Evolutionary conservation across 2,797 vertebrate species (phyloP).

Genomic region (Schizopygopsis malacanthus): DNA sequence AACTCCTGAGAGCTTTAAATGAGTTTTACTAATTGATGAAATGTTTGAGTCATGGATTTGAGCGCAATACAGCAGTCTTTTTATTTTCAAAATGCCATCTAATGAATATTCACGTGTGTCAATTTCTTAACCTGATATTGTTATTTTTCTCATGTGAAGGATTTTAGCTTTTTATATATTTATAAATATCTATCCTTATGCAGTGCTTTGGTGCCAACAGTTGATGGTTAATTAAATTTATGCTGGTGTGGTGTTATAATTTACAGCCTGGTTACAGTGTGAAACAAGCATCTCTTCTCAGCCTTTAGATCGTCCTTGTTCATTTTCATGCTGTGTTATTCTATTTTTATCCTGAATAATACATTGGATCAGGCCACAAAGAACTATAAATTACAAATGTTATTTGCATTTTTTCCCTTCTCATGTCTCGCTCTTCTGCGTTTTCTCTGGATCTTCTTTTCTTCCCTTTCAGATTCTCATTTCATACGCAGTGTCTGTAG

Average conservation of each 20-base stretch:
- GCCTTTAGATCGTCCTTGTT: constrained; percentile 65
- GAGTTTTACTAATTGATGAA: constrained; percentile 68
- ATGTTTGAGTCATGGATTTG: constrained; percentile 70
- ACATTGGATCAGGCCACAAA: constrained; percentile 10
- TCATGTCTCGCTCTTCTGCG: neutral
- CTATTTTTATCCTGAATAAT: constrained; percentile 15
- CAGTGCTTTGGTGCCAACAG: neutral
- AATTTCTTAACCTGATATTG: constrained; percentile 24
- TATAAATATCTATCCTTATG: neutral
- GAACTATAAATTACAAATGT: neutral
- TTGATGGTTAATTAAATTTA: constrained; percentile 15
- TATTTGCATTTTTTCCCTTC: neutral
- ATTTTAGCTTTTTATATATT: constrained; percentile 9
- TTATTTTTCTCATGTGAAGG: neutral
- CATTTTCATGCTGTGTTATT: constrained; percentile 43
- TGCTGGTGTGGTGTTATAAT: constrained; percentile 14
- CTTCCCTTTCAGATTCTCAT: neutral
- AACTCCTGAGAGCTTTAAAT: constrained; percentile 61
- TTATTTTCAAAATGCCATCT: constrained; percentile 67
- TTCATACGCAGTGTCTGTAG: neutral
- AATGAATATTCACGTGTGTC: constrained; percentile 74
- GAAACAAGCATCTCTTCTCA: constrained; percentile 6
- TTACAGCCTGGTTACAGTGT: constrained; percentile 17
- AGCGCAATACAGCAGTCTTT: constrained; percentile 69
- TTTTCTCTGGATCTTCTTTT: neutral